Percentiles rank a stretch among this genome's conserved stretches.
Evolutionary conservation across 2,113 vertebrate species (phyloP).

Genomic region (Phyllopteryx taeniolatus): DNA sequence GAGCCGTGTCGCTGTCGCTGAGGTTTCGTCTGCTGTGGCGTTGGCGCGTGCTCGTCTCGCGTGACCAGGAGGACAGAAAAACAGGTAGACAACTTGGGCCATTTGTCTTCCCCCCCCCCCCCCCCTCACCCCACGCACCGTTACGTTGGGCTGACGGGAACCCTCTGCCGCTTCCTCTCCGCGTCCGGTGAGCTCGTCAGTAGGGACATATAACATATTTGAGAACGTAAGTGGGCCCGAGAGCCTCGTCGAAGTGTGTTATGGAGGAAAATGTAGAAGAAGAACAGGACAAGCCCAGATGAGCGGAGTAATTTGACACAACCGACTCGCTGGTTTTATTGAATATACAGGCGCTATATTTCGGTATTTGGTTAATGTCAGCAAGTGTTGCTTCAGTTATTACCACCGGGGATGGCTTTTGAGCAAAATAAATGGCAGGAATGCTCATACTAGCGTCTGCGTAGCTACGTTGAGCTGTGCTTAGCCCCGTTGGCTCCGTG

Average conservation of each 20-base stretch:
- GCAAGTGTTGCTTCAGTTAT: background rate
- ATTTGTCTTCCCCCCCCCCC: conserved; percentile 12
- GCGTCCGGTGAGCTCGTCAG: conserved; percentile 32
- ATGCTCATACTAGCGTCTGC: conserved; percentile 7
- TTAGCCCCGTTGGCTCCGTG: background rate
- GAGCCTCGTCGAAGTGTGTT: conserved; percentile 29
- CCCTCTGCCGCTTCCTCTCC: conserved; percentile 24
- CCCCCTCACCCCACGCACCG: conserved; percentile 3
- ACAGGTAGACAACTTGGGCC: conserved; percentile 68
- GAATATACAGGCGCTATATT: background rate
- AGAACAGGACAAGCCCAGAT: conserved; percentile 15
- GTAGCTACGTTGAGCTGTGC: conserved; percentile 12
- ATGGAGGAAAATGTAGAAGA: conserved; percentile 13
- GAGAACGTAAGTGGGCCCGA: conserved; percentile 26
- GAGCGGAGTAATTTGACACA: conserved; percentile 4
- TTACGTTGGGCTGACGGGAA: conserved; percentile 38
- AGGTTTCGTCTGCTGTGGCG: conserved; percentile 4
- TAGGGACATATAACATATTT: too few relatives aligned
- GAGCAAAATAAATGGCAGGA: background rate
- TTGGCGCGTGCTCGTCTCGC: conserved; percentile 31
- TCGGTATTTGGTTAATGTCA: too few relatives aligned
- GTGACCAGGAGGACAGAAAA: conserved; percentile 37
- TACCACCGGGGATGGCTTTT: background rate
- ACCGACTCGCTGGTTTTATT: background rate
- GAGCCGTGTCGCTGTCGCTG: too few relatives aligned